Base-by-base conservation (phyloP, 2,888 invertebrate genomes). In the Tillus elongatus region DNA sequence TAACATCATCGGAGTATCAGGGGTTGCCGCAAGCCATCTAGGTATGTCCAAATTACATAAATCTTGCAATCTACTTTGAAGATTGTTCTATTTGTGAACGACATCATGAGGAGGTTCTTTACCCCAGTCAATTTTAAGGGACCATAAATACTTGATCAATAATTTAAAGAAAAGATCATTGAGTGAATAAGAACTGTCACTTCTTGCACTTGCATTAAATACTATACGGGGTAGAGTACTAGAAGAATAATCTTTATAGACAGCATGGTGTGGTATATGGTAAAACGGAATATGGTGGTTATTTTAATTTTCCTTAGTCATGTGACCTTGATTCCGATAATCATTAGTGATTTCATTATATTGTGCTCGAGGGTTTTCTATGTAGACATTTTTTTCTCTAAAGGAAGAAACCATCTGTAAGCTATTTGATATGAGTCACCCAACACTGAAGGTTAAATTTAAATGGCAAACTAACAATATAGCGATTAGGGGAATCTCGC, bases 391-490 rank as follows among this genome's bases (percentile, higher is more conserved):
- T n/a, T n/a, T n/a, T n/a, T n/a, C n/a, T n/a, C n/a, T n/a, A n/a
- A n/a, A n/a, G n/a, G n/a, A n/a, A n/a, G n/a, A n/a, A n/a, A n/a
- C n/a, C n/a, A 15, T 35, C 26, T 14, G 16, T 28, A n/a, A 6
- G 34, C 27, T 14, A 34, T 10, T 14, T 9, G 14, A 13, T 14
- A 4, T 2, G 34, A 34, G 27, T 26, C 26, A 13, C 6, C 13
- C 14, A 34, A 34, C 24, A 27, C 27, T 27, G 10, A 10, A 24
- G 28, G 28, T 13, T 15, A 28, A 35, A 12, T n/a, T n/a, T 35
- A 13, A 35, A 28, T 9, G 15, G 35, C 11, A 35, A 35, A 35
- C 15, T 28, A 14, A 34, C 34, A 11, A 28, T 34, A 34, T 34
- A 34, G 26, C 34, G 13, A 33, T 24, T 24, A n/a, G 27, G 28